Evolutionary conservation across 2,797 vertebrate species (phyloP), one percentile per base, ranked within the genome.

Genomic region (Sebastiscus tertius): DNA sequence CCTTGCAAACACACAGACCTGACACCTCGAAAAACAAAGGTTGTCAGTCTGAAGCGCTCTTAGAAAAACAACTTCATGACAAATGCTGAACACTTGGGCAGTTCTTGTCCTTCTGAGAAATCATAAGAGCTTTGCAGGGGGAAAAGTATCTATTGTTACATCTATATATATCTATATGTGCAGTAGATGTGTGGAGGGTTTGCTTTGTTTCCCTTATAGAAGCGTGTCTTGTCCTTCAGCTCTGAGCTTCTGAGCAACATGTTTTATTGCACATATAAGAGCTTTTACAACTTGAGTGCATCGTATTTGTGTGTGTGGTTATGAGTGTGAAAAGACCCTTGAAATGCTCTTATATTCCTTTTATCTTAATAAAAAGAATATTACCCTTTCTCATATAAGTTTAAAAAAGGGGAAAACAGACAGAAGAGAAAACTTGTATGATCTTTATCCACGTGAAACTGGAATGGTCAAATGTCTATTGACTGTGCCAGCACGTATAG

Each of bases 1-100:
- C 64, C 12, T 11, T 27, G 56, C 49, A 88, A 71, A 85, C 75
- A 67, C 79, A 70, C 59, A 77, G 8, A 2, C 55, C 27, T 69
- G 55, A 72, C 26, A 4, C 6, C 81, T 39, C 20, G 3, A 13
- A 81, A 83, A 84, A 76, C 62, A 80, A 71, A 69, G 14, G 52
- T 11, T 49, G 34, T 79, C 24, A 54, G 18, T 58, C 58, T 64
- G 33, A 61, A 77, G 18, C 0, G 11, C 72, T 74, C 29, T 76
- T 59, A 22, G 11, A 77, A 64, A 1, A 13, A 2, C 12, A 9
- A 8, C 20, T 8, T 26, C 11, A 20, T 39, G 71, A 63, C 13
- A 55, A 29, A 29, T 65, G 10, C 56, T 33, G 34, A 74, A 42
- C 26, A 4, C 58, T 20, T 29, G 2, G 27, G n/a, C 24, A 52